Conservation (phyloP, 1,140 invertebrate species). For the Diuraphis noxia region DNA sequence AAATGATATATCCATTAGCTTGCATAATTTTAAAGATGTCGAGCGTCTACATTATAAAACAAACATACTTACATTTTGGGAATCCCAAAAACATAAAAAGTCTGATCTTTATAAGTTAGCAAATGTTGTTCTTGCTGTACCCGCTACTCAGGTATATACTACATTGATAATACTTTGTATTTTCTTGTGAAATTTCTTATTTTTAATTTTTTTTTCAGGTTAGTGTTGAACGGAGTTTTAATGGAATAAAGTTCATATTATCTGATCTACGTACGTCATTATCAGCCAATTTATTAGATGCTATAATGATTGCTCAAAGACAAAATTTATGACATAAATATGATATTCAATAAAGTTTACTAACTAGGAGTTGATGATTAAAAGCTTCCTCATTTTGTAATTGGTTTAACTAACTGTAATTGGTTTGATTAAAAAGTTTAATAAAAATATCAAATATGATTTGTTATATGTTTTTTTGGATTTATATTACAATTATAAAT, state of each 20-base stretch:
- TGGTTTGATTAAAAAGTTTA: no score
- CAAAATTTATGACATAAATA: constrained; percentile 2
- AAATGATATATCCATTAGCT: background rate
- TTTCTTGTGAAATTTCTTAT: background rate
- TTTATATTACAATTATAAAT: no score
- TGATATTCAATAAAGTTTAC: no score
- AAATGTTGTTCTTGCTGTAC: background rate
- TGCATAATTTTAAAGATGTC: background rate
- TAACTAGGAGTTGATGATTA: background rate
- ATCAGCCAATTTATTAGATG: background rate
- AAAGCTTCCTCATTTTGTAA: no score
- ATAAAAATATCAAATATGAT: no score
- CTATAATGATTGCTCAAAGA: background rate
- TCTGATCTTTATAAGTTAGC: background rate
- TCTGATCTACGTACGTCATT: background rate
- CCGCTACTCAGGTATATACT: background rate
- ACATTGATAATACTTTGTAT: background rate
- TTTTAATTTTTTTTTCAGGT: no score
- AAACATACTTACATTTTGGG: background rate
- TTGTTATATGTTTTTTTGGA: no score
- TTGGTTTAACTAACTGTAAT: no score
- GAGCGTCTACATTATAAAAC: background rate
- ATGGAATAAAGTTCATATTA: background rate
- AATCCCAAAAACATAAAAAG: background rate
- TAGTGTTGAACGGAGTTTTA: background rate